These are phyloP conservation scores for Choreutis nemorana DNA, from an alignment of 2,888 invertebrate genomes.

Conservation along the genomic window DNA sequence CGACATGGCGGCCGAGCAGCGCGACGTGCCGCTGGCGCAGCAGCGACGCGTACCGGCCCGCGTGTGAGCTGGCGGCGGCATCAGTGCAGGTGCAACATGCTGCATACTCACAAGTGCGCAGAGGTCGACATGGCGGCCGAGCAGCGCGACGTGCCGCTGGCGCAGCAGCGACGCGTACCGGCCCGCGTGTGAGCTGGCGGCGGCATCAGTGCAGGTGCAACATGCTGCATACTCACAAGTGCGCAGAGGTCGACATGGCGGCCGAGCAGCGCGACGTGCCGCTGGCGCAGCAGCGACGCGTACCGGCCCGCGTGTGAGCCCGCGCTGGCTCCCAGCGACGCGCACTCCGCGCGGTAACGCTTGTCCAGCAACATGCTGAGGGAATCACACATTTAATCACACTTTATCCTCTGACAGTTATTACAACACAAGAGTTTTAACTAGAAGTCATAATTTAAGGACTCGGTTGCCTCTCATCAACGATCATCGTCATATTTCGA, in stretches of 20 bases:
- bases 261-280: constrained; percentile 95
- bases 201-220: constrained; percentile 83
- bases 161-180: constrained; percentile 88
- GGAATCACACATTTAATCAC: background rate
- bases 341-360: constrained; percentile 95
- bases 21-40: constrained; percentile 91
- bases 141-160: constrained; percentile 88
- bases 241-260: constrained; percentile 88
- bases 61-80: constrained; percentile 81
- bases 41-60: constrained; percentile 88
- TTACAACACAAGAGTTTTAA: background rate
- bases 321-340: constrained; percentile 85
- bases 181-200: constrained; percentile 83
- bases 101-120: constrained; percentile 82
- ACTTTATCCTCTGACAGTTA: background rate
- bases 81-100: constrained; percentile 83
- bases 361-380: constrained; percentile 93
- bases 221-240: constrained; percentile 59
- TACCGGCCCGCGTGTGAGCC: constrained; percentile 93
- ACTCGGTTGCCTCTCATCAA: no score
- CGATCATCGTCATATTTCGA: no score
- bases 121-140: constrained; percentile 90
- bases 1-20: constrained; percentile 87
- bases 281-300: constrained; percentile 91
- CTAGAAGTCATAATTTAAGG: background rate